Base-by-base conservation (phyloP, 1,140 invertebrate species). In the Colletes latitarsis region DNA sequence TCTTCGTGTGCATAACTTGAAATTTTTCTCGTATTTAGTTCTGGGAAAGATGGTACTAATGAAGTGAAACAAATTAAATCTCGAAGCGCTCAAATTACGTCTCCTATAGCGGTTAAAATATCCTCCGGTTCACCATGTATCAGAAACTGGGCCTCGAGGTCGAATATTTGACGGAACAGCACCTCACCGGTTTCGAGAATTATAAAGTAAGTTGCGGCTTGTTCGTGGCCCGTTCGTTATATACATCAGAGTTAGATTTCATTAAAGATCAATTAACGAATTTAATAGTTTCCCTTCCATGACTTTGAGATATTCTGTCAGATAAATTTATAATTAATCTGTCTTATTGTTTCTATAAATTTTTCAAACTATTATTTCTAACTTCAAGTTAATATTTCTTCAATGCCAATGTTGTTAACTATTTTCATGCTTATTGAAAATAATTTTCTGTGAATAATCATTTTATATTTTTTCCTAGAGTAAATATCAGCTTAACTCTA, bases 101-200 rank as follows among this genome's bases (percentile, higher is more conserved):
- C 30, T 12, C 15, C 5, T 9, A 12, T 5, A 41, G 49, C 5
- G 17, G 19, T 21, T 19, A 15, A 39, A 8, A 12, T 3, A 19
- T 46, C 19, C 9, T 21, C 4, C 0, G 41, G 1, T 53, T 43
- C 39, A 86, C 0, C 21, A 86, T 86, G 84, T 76, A 82, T 69
- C 84, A 60, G 4, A 92, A 93, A 77, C 92, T 94, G 90, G 93
- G 94, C 89, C 89, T 95, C 81, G 94, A 96, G 90, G 93, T 94
- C 70, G 94, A 96, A 90, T 98, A 98, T 92, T 94, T 98, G 71
- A 95, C 94, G 55, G 94, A 95, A 75, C 96, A 97, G 85, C 97
- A 98, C 90, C 95, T 98, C 60, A 94, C 96, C 88, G 98, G 98
- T 63, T 98, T 98, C 93, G 97, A 98, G 93, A 97, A 97, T 93